Percentiles rank a stretch among this genome's conserved stretches.
phyloP scores from a whole-genome alignment of 2,888 invertebrate genomes.

The Pasiphila rectangulata region DNA sequence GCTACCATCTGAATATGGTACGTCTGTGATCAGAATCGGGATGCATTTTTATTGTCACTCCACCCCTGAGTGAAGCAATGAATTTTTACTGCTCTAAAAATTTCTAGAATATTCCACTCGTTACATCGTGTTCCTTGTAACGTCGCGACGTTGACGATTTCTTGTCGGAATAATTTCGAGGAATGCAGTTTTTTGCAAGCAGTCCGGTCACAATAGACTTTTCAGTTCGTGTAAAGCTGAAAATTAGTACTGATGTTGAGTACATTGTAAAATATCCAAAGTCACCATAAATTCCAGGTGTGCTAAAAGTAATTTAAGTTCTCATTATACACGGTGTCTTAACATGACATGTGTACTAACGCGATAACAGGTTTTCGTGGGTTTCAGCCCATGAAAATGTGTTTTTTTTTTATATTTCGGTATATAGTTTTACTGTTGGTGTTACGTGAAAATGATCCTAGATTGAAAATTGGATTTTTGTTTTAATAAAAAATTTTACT shows the following conservation, averaged over 20 bases:
- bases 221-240: neutral
- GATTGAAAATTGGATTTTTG: too few species aligned
- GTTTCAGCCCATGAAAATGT: too few species aligned
- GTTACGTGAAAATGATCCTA: too few species aligned
- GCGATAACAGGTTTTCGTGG: too few species aligned
- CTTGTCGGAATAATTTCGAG: neutral
- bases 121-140: slow-evolving; percentile 20
- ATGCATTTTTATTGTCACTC: slow-evolving; percentile 78
- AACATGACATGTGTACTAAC: too few species aligned
- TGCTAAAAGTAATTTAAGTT: too few species aligned
- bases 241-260: neutral
- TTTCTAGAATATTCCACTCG: slow-evolving; percentile 30
- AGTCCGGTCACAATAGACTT: neutral
- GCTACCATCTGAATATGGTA: slow-evolving; percentile 73
- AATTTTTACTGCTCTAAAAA: slow-evolving; percentile 32
- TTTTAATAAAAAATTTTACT: too few species aligned
- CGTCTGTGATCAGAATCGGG: slow-evolving; percentile 76
- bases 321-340: too few species aligned
- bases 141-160: slow-evolving; percentile 9
- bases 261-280: too few species aligned
- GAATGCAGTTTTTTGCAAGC: neutral
- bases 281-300: too few species aligned
- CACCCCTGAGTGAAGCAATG: slow-evolving; percentile 38
- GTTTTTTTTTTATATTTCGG: too few species aligned
- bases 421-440: too few species aligned